These are phyloP conservation scores for Calonectris borealis DNA, from an alignment of 2,113 vertebrate species.

Conservation along the genomic window DNA sequence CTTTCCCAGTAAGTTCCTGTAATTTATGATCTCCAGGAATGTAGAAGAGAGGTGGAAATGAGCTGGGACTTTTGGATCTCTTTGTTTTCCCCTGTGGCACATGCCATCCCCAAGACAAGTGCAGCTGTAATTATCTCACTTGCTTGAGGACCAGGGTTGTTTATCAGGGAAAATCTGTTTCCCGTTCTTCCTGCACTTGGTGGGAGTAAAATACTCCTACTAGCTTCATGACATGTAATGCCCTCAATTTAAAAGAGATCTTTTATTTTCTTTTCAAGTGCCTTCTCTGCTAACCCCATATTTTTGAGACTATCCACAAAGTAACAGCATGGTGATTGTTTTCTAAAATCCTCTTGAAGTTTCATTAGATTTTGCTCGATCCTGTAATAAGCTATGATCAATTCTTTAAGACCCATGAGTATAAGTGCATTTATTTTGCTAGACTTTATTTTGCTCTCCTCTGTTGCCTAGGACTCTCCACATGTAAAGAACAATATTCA, in stretches of 20 bases:
- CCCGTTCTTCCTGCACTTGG: background rate
- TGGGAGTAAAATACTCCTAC: background rate
- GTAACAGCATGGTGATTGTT: background rate
- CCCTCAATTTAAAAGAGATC: background rate
- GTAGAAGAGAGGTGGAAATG: background rate
- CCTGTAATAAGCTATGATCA: background rate
- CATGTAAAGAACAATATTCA: background rate
- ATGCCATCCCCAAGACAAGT: background rate
- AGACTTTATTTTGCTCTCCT: background rate
- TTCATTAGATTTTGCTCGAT: slow-evolving; percentile 9
- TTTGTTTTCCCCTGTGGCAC: background rate
- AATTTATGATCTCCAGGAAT: background rate
- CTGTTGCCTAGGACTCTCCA: background rate
- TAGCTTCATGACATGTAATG: background rate
- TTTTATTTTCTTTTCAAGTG: background rate
- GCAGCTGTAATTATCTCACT: background rate
- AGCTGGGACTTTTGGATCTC: background rate
- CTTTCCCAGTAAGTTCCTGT: background rate
- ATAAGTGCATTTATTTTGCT: background rate
- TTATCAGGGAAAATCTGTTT: background rate
- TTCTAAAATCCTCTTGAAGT: background rate
- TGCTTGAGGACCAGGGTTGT: background rate
- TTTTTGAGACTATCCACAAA: background rate
- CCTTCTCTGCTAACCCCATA: background rate
- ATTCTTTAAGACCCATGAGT: background rate